Conservation (phyloP, 2,888 invertebrate genomes). For the Gymnosoma rotundatum region DNA sequence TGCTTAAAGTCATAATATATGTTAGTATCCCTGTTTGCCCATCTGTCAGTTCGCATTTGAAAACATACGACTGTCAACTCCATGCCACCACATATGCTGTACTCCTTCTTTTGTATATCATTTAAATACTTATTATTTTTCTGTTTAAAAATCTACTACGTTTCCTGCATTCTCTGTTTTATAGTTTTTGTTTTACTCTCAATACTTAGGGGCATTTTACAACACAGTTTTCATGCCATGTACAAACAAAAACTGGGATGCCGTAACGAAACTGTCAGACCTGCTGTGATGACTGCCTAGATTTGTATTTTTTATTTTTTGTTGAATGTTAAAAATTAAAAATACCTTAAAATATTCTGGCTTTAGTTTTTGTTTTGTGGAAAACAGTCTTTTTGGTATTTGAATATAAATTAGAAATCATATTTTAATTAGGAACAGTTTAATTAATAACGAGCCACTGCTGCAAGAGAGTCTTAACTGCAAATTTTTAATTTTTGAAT, state of each 20-base stretch:
- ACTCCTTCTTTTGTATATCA: constrained; percentile 38
- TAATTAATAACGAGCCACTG: no score
- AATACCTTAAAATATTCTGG: background rate
- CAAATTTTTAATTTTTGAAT: no score
- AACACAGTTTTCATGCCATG: constrained; percentile 31
- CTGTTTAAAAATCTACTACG: constrained; percentile 26
- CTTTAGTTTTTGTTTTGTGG: background rate
- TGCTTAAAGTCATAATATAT: background rate
- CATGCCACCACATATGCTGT: constrained; percentile 13
- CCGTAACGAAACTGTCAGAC: constrained; percentile 27
- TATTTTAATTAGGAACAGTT: background rate
- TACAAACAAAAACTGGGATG: constrained; percentile 3
- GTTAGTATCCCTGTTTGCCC: background rate
- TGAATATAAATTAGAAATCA: background rate
- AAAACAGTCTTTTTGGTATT: background rate
- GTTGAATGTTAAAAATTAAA: background rate
- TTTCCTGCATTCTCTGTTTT: constrained; percentile 27
- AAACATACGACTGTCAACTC: background rate
- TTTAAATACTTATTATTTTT: constrained; percentile 25
- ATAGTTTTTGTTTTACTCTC: constrained; percentile 15
- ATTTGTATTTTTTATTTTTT: background rate
- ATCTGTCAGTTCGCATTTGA: background rate
- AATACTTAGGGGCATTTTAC: constrained; percentile 45
- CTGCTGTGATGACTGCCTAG: background rate
- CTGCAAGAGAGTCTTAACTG: no score